Evolutionary conservation across 1,140 invertebrate species (phyloP), one percentile per base, ranked within the genome.

Genomic region (Thaumetopoea pityocampa): DNA sequence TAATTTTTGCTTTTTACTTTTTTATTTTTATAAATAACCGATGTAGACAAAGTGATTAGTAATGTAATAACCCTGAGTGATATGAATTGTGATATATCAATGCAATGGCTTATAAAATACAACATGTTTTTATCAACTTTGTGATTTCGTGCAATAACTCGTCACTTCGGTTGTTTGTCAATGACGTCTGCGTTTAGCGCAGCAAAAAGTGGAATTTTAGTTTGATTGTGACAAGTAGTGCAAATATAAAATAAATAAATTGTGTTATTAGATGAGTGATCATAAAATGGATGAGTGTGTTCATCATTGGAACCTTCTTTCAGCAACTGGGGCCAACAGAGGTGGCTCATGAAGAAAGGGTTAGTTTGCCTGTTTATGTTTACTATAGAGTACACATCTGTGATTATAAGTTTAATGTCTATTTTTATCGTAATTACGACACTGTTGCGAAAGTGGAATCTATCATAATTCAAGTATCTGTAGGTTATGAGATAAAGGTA

Each of bases 331-430:
- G 57, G 68, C 74, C 71, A 71, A 70, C 65, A 67, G 63, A 80
- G 73, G 60, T 72, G 80, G 70, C 77, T 84, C 80, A 84, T 84
- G 80, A 84, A 80, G 79, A 80, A 81, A 79, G 79, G 79, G 79
- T 81, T 70, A 81, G 76, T 83, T 80, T 69, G 63, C 61, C 60
- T 79, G 66, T 78, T 72, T 77, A 77, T 83, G 72, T 77, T 80
- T 83, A 77, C 67, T 63, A 53, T 55, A 24, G 45, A 23, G 35
- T 37, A 38, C 26, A 36, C 40, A 43, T 44, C 11, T 38, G 20
- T 40, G 42, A 32, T 51, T 33, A 37, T 43, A 34, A 26, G 29
- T 46, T 32, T 41, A 40, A 30, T 41, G 35, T 24, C 44, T 62
- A 50, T 50, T 56, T 41, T 45, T 57, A 62, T 53, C 33, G 2